phyloP scores from a whole-genome alignment of 2,888 invertebrate genomes.

The Thereva unica region DNA sequence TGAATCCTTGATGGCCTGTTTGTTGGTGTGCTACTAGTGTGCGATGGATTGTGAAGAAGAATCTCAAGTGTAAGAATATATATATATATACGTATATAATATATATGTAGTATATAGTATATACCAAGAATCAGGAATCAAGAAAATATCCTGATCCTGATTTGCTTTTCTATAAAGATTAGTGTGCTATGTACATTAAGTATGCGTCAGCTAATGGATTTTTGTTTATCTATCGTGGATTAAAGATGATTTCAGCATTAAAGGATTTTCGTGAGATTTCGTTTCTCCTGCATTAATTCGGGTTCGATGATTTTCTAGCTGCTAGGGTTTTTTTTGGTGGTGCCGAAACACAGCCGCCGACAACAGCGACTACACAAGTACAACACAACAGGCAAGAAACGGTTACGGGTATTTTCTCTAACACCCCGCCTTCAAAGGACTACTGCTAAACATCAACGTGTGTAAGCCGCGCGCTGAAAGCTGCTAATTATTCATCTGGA shows the following conservation, averaged over 20 bases:
- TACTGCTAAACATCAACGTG: neutral
- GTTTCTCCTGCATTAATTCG: constrained; percentile 38
- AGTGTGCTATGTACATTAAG: constrained; percentile 28
- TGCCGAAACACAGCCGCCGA: neutral
- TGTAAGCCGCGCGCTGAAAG: neutral
- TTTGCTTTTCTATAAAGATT: constrained; percentile 9
- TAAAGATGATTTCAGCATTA: constrained; percentile 46
- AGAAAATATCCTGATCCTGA: neutral
- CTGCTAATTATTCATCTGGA: no score
- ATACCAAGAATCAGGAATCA: no score
- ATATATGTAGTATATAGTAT: no score
- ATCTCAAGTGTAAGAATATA: constrained; percentile 7
- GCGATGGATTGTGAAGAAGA: neutral
- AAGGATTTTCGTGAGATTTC: constrained; percentile 44
- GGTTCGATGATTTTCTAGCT: constrained; percentile 42
- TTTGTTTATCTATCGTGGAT: constrained; percentile 47
- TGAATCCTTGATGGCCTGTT: constrained; percentile 5
- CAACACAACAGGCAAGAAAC: no score
- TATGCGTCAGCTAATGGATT: constrained; percentile 45
- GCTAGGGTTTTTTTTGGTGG: constrained; percentile 22
- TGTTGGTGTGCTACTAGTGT: constrained; percentile 13
- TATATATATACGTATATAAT: no score
- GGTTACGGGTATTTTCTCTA: no score
- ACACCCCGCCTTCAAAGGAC: neutral
- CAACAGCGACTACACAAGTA: no score